Evolutionary conservation across 2,113 vertebrate genomes (phyloP).

Genomic region (Onychostruthus taczanowskii): DNA sequence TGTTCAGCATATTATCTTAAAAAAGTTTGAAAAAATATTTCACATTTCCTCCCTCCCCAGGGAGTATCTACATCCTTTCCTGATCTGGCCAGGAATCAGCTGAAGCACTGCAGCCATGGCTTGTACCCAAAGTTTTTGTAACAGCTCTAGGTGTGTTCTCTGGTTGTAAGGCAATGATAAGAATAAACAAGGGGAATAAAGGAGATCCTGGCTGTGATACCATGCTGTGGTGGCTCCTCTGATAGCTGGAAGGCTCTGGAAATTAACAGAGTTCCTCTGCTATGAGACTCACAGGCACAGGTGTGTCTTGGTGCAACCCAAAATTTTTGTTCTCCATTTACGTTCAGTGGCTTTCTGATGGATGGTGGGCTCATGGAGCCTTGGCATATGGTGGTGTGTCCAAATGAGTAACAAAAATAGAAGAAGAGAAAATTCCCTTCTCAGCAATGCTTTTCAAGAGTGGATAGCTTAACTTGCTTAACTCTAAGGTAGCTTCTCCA

Average conservation of each 20-base stretch:
- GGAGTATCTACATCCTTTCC: neutral
- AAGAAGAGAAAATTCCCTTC: neutral
- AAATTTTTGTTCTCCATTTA: neutral
- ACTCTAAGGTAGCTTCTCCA: neutral
- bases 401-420: neutral
- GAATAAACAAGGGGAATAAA: neutral
- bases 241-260: neutral
- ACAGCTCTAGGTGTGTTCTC: neutral
- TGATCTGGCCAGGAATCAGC: neutral
- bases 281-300: neutral
- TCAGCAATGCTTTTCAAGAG: neutral
- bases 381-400: neutral
- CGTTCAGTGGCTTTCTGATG: neutral
- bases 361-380: neutral
- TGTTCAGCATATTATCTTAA: neutral
- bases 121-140: accelerated
- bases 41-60: neutral
- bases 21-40: neutral
- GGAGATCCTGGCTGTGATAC: neutral
- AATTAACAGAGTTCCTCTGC: neutral
- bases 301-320: neutral
- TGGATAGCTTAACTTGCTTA: neutral
- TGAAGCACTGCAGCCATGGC: neutral
- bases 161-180: neutral
- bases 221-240: neutral